phyloP scores from a whole-genome alignment of 2,113 vertebrate species.

The Trinectes maculatus region DNA sequence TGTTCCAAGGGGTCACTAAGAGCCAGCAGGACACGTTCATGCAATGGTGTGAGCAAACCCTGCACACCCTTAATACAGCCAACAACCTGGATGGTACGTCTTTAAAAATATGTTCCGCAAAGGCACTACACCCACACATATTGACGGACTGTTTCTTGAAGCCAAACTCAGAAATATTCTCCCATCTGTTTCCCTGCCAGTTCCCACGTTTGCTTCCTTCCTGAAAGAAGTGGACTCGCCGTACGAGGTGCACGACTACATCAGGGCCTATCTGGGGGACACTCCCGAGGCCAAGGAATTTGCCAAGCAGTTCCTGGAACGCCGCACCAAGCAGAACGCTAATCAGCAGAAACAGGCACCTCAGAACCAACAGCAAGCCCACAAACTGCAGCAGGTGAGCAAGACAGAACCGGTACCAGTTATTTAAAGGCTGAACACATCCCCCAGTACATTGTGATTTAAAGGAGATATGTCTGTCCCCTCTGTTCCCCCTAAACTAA shows the following conservation, averaged over 20 bases:
- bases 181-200: conserved; percentile 72
- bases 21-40: conserved; percentile 96
- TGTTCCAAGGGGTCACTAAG: conserved; percentile 97
- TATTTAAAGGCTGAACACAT: not conserved
- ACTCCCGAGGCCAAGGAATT: conserved; percentile 98
- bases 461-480: not conserved
- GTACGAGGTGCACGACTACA: conserved; percentile 98
- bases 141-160: conserved; percentile 5
- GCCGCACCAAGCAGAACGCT: conserved; percentile 98
- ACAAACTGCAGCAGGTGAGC: conserved; percentile 70
- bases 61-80: conserved; percentile 97
- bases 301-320: conserved; percentile 99
- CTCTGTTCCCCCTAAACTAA: not conserved
- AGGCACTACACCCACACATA: not conserved
- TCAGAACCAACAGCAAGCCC: conserved; percentile 78
- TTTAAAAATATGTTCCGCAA: conserved; percentile 8
- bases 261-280: conserved; percentile 96
- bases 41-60: conserved; percentile 98
- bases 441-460: not conserved
- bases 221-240: conserved; percentile 98
- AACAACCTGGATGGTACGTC: conserved; percentile 98
- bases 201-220: conserved; percentile 98
- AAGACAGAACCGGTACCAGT: not conserved
- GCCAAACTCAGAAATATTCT: conserved; percentile 22
- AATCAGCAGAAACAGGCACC: conserved; percentile 88